Evolutionary conservation across 2,113 vertebrate genomes (phyloP), one percentile per base, ranked within the genome.

Genomic region (Pampusana beccarii): DNA sequence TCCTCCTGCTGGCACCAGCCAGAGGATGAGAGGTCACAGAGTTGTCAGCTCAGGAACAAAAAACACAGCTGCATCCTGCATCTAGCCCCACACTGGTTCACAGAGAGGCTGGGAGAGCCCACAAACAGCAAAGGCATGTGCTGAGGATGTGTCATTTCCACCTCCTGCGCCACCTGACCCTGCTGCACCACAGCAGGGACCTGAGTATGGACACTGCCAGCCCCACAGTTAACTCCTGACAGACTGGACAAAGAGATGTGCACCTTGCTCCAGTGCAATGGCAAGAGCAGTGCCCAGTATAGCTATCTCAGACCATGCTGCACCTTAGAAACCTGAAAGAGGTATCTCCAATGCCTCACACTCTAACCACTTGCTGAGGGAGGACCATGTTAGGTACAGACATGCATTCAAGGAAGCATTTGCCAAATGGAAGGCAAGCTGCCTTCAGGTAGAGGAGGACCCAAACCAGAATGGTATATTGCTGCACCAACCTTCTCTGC

Each of bases 401-500:
- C 1, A 0, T 8, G 11, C 25, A 78, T 56, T 66, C 31, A 53
- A 70, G 17, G 67, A 88, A 93, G n/a, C 31, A 53, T 23, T 57
- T 65, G 34, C 20, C 48, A 77, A 57, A 73, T 36, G 60, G 29
- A 36, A 86, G 23, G 42, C 3, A 13, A 80, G 60, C 5, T 74
- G 46, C 29, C 69, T 81, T 61, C 65, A 88, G 31, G 21, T 13
- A 84, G 28, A 8, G 21, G 17, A 86, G 48, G 38, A 72, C 16
- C 4, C 2, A 86, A 86, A 65, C 36, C 4, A 2, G 31, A 82
- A 57, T 6, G 10, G 38, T 40, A 61, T 71, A 53, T 46, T 58
- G 15, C 4, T 1, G 29, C 40, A 97, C 98, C 65, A 71, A 98
- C 98, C 97, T 98, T 93, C n/a, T 98, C 95, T 48, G 96, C 96